phyloP scores from a whole-genome alignment of 2,888 invertebrate species.

The Acleris laterana region DNA sequence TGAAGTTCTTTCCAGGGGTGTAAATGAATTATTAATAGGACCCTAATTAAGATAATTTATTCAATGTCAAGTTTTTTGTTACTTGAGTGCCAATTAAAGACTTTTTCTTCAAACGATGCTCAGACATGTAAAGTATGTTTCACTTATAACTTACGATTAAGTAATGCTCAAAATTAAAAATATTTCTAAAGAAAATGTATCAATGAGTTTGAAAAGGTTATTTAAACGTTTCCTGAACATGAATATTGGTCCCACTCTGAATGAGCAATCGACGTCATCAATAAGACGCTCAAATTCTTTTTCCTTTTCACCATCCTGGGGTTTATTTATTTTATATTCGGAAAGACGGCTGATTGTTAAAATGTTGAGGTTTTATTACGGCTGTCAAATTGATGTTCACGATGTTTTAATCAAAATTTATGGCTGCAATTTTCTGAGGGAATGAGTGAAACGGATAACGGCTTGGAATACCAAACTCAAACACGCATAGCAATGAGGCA shows the following conservation, averaged over 20 bases:
- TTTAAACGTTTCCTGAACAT: constrained; percentile 39
- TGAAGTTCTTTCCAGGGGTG: constrained; percentile 47
- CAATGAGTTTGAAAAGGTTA: constrained; percentile 31
- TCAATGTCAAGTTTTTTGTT: background rate
- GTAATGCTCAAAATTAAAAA: background rate
- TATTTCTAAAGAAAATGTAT: constrained; percentile 2
- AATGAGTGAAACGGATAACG: constrained; percentile 3
- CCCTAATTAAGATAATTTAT: constrained; percentile 14
- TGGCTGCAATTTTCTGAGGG: background rate
- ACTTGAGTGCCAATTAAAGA: background rate
- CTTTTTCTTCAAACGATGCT: background rate
- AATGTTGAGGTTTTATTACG: constrained; percentile 11
- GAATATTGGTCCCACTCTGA: constrained; percentile 44
- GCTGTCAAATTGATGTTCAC: constrained; percentile 22
- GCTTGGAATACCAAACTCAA: constrained; percentile 30
- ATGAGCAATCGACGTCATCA: constrained; percentile 50
- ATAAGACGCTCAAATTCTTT: constrained; percentile 48
- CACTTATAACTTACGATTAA: too few relatives aligned
- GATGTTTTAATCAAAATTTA: constrained; percentile 2
- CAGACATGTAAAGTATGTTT: too few relatives aligned
- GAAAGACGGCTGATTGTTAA: constrained; percentile 33
- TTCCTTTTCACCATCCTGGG: constrained; percentile 43
- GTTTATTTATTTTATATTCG: constrained; percentile 37
- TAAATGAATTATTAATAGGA: constrained; percentile 28
- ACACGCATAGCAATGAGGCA: constrained; percentile 36